Evolutionary conservation across 2,113 vertebrate genomes (phyloP).

Genomic region (Lipotes vexillifer): DNA sequence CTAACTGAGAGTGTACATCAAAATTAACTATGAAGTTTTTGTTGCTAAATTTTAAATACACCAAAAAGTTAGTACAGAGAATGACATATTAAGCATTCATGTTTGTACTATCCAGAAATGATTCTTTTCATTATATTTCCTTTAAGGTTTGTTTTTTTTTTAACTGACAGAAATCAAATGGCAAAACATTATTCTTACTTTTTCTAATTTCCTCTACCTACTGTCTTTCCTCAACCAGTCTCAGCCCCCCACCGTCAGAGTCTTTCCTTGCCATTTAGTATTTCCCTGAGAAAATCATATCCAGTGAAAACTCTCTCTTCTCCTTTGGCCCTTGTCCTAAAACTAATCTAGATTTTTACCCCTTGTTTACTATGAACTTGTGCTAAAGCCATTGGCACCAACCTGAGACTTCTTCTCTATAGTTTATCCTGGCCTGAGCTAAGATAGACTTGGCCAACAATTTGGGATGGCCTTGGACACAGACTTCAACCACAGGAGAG

Average conservation of each 20-base stretch:
- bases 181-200: background rate
- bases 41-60: background rate
- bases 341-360: background rate
- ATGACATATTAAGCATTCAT: background rate
- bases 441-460: background rate
- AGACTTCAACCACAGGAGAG: background rate
- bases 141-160: background rate
- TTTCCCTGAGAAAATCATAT: background rate
- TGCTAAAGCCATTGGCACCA: background rate
- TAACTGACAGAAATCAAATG: background rate
- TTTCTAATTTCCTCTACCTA: background rate
- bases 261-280: background rate
- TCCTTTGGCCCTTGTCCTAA: background rate
- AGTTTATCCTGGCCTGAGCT: background rate
- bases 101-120: background rate
- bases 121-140: background rate
- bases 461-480: background rate
- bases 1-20: background rate
- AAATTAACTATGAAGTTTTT: background rate
- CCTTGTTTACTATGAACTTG: background rate
- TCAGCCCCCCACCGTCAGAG: background rate
- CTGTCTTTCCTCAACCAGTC: background rate
- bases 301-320: background rate
- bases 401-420: background rate
- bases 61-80: background rate